These are phyloP conservation scores for Drosophila barbarae DNA, from an alignment of 2,888 invertebrate genomes.

Conservation along the genomic window DNA sequence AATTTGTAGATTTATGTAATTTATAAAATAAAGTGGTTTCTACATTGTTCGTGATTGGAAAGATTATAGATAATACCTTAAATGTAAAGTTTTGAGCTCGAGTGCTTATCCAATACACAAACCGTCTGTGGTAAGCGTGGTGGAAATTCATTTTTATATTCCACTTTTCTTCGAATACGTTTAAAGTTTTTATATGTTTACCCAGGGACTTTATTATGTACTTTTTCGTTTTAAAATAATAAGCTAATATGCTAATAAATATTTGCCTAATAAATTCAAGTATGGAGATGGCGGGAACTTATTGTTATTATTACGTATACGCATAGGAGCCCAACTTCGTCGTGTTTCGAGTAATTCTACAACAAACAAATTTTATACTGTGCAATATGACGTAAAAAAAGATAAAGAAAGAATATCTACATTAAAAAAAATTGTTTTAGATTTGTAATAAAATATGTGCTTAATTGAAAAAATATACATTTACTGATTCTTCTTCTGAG, in stretches of 20 bases:
- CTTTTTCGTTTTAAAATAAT: not conserved
- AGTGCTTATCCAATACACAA: not conserved
- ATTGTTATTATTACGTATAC: not conserved
- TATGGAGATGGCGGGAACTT: not conserved
- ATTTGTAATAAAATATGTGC: too few species aligned
- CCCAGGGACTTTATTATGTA: not conserved
- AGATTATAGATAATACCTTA: not conserved
- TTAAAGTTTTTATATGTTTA: not conserved
- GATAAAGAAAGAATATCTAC: too few species aligned
- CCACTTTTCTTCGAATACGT: not conserved
- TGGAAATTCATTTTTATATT: not conserved
- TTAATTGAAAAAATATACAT: too few species aligned
- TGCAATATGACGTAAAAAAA: too few species aligned
- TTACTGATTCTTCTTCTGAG: conserved; percentile 53
- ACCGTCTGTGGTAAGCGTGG: not conserved
- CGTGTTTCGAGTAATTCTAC: too few species aligned
- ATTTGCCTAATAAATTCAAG: not conserved
- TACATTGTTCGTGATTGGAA: not conserved
- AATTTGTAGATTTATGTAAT: not conserved
- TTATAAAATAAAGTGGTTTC: not conserved
- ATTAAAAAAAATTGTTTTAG: too few species aligned
- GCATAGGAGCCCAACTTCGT: too few species aligned
- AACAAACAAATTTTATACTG: too few species aligned
- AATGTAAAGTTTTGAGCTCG: not conserved
- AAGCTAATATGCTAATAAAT: not conserved